Percentiles rank a stretch among this genome's conserved stretches.
Evolutionary conservation across 2,888 invertebrate species (phyloP).

Genomic region (Acleris holmiana): DNA sequence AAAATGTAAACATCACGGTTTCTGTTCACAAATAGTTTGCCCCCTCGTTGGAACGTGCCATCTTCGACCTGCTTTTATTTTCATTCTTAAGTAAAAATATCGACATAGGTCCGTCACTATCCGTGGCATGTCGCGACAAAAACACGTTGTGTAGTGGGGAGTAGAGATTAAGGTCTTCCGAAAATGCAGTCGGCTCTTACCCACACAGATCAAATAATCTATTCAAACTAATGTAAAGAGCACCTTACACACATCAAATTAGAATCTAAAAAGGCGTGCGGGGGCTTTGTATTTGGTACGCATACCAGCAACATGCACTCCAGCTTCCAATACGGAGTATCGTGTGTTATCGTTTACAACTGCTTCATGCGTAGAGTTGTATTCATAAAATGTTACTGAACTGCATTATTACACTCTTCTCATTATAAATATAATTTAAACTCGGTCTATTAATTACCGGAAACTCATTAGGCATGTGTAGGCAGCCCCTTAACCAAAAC

Average conservation of each 20-base stretch:
- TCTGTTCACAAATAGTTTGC: constrained; percentile 35
- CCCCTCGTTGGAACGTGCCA: constrained; percentile 35
- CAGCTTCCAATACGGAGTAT: constrained; percentile 68
- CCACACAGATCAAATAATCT: constrained; percentile 58
- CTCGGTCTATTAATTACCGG: not conserved
- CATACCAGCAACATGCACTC: constrained; percentile 64
- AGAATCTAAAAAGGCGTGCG: constrained; percentile 52
- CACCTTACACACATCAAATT: constrained; percentile 52
- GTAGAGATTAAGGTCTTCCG: constrained; percentile 72
- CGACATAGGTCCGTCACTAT: constrained; percentile 61
- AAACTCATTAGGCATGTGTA: constrained; percentile 20
- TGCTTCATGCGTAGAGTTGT: constrained; percentile 67
- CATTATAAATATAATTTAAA: constrained; percentile 40
- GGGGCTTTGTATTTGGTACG: constrained; percentile 46
- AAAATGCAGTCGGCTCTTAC: constrained; percentile 75
- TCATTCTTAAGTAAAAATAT: constrained; percentile 47
- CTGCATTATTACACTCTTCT: constrained; percentile 55
- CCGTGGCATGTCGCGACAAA: constrained; percentile 73
- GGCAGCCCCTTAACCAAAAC: constrained; percentile 33
- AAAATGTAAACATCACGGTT: constrained; percentile 30
- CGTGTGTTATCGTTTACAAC: constrained; percentile 77
- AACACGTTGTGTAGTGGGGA: constrained; percentile 69
- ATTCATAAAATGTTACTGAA: constrained; percentile 62
- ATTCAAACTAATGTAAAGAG: constrained; percentile 47
- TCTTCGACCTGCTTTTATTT: constrained; percentile 34